Conservation (phyloP, 2,888 invertebrate genomes). For the Lapara coniferarum region DNA sequence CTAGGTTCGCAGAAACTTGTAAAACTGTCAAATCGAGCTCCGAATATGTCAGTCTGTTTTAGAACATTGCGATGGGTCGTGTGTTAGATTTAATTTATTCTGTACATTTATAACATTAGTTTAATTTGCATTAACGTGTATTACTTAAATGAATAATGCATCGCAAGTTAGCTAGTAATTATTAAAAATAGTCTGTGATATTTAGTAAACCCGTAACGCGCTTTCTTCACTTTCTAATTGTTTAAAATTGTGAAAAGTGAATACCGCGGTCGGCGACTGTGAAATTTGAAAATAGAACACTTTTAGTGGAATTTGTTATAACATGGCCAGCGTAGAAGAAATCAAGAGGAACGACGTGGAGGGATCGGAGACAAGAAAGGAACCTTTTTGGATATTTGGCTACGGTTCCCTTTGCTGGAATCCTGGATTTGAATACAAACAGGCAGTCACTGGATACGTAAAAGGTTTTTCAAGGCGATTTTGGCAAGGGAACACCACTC, state of each 20-base stretch:
- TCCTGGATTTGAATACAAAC: slow-evolving; percentile 94
- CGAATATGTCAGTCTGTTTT: slow-evolving; percentile 31
- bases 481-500: slow-evolving; percentile 96
- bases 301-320: neutral
- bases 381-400: slow-evolving; percentile 94
- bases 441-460: slow-evolving; percentile 91
- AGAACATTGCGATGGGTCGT: slow-evolving; percentile 26
- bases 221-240: slow-evolving; percentile 55
- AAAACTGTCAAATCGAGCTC: slow-evolving; percentile 34
- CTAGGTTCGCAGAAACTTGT: slow-evolving; percentile 32
- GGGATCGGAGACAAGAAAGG: slow-evolving; percentile 52
- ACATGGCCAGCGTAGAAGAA: slow-evolving; percentile 30
- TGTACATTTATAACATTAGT: slow-evolving; percentile 50
- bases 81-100: slow-evolving; percentile 33
- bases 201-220: slow-evolving; percentile 44
- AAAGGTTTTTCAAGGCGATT: slow-evolving; percentile 92
- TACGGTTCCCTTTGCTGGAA: slow-evolving; percentile 98
- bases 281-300: slow-evolving; percentile 24
- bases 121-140: slow-evolving; percentile 52
- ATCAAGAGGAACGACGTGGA: slow-evolving; percentile 31
- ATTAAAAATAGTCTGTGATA: slow-evolving; percentile 54
- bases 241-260: slow-evolving; percentile 41
- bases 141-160: slow-evolving; percentile 63
- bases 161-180: slow-evolving; percentile 65
- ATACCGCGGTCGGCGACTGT: slow-evolving; percentile 35